phyloP scores from a whole-genome alignment of 2,797 vertebrate species.

The Psittacula derbiana region DNA sequence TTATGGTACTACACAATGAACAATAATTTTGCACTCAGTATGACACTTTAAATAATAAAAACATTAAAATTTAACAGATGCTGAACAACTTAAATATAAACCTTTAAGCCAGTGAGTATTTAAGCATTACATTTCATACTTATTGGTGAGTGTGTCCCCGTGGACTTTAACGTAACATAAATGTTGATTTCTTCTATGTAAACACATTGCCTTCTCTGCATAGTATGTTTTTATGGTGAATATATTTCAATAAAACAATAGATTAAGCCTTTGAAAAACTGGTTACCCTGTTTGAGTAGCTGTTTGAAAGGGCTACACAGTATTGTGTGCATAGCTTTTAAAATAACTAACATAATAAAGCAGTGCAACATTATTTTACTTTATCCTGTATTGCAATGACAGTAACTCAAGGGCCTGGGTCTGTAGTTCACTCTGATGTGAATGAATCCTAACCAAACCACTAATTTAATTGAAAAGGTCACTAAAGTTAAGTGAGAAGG shows the following conservation, averaged over 20 bases:
- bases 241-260: conserved; percentile 3
- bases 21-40: neutral
- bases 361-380: neutral
- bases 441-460: neutral
- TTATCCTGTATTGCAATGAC: neutral
- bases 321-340: neutral
- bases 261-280: neutral
- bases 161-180: conserved; percentile 30
- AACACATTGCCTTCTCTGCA: neutral
- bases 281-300: neutral
- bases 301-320: neutral
- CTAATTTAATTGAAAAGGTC: neutral
- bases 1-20: neutral
- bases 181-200: neutral
- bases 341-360: neutral
- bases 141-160: neutral
- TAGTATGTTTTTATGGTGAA: neutral
- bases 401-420: neutral
- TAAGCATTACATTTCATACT: conserved; percentile 6
- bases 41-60: conserved; percentile 36
- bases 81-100: conserved; percentile 13
- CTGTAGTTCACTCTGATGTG: neutral
- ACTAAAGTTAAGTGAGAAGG: neutral
- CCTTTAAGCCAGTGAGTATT: neutral
- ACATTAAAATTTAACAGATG: conserved; percentile 26